Percentiles rank a stretch among this genome's conserved stretches.
Evolutionary conservation across 2,888 invertebrate genomes (phyloP).

Genomic region (Chamaedrilus cognettii): DNA sequence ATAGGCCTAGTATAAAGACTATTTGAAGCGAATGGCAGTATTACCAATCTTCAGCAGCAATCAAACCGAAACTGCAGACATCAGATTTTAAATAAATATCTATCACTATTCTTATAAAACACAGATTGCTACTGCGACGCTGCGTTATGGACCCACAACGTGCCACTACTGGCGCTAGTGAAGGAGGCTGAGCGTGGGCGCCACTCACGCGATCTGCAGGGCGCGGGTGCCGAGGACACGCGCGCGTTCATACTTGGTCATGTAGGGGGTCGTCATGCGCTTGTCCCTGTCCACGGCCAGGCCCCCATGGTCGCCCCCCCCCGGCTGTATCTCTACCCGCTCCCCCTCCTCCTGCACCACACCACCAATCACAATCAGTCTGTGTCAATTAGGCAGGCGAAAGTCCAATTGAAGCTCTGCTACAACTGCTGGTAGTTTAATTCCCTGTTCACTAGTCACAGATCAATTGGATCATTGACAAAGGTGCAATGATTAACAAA

Average conservation of each 20-base stretch:
- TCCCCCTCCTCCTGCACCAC: slow-evolving; percentile 84
- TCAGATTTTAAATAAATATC: too few relatives aligned
- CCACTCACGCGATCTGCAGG: slow-evolving; percentile 94
- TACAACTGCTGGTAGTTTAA: neutral
- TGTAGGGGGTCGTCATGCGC: slow-evolving; percentile 94
- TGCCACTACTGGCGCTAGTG: too few relatives aligned
- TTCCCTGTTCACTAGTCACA: too few relatives aligned
- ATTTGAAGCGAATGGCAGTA: too few relatives aligned
- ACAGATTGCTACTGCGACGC: too few relatives aligned
- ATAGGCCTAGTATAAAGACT: too few relatives aligned
- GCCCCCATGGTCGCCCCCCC: slow-evolving; percentile 72
- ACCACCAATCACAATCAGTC: neutral
- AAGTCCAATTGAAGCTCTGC: neutral
- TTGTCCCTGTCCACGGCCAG: slow-evolving; percentile 63
- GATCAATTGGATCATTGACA: too few relatives aligned
- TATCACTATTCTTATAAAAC: too few relatives aligned
- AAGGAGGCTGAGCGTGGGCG: too few relatives aligned
- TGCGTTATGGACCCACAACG: too few relatives aligned
- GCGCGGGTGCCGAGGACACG: slow-evolving; percentile 93
- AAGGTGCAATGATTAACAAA: too few relatives aligned
- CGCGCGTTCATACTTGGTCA: slow-evolving; percentile 98
- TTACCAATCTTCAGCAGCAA: neutral
- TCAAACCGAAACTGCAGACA: too few relatives aligned
- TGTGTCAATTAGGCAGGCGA: neutral
- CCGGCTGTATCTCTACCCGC: slow-evolving; percentile 75